Evolutionary conservation across 1,140 invertebrate species (phyloP).

Genomic region (Drosophila sucinea): DNA sequence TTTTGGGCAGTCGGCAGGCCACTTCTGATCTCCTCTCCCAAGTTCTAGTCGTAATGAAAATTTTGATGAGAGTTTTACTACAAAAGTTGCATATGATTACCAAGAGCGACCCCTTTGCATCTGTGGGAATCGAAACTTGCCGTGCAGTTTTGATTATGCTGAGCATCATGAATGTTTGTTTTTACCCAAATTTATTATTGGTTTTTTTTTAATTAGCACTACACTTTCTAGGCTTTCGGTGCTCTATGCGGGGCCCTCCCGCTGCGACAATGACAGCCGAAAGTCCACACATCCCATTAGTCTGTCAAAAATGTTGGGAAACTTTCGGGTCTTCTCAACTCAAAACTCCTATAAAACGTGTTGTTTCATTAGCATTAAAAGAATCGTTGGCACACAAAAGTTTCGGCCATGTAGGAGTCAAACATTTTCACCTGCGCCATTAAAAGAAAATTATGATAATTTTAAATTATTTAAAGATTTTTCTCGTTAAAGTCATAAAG

Average conservation of each 20-base stretch:
- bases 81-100: conserved; percentile 67
- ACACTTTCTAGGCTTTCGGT: conserved; percentile 21
- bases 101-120: conserved; percentile 13
- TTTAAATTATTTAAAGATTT: conserved; percentile 5
- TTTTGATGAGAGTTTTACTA: conserved; percentile 70
- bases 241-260: conserved; percentile 25
- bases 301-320: conserved; percentile 40
- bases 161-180: conserved; percentile 30
- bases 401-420: conserved; percentile 21
- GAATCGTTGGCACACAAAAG: conserved; percentile 17
- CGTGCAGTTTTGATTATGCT: conserved; percentile 56
- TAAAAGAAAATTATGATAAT: conserved; percentile 41
- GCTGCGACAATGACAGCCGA: conserved; percentile 54
- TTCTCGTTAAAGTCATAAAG: not conserved
- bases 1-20: conserved; percentile 5
- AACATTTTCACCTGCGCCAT: conserved; percentile 21
- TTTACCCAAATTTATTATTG: conserved; percentile 38
- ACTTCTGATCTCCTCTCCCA: conserved; percentile 44
- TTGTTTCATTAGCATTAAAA: conserved; percentile 41
- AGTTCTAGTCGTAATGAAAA: conserved; percentile 56
- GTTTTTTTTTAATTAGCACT: conserved; percentile 62
- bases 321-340: conserved; percentile 7
- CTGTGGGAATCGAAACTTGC: conserved; percentile 35
- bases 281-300: conserved; percentile 51
- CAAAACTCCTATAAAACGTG: conserved; percentile 1